Evolutionary conservation across 2,797 vertebrate species (phyloP).

Genomic region (Manis javanica): DNA sequence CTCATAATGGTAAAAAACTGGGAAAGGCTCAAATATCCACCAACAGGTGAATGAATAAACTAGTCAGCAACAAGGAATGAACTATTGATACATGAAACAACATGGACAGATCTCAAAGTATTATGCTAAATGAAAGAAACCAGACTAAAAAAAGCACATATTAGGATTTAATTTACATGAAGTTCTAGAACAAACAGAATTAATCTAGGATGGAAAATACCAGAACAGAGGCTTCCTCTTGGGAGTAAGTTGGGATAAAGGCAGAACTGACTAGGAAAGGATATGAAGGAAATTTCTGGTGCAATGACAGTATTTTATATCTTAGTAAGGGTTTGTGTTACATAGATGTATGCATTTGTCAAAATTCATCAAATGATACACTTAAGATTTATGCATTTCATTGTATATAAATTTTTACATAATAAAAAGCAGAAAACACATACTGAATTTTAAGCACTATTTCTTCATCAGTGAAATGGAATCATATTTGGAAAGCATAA

Average conservation of each 20-base stretch:
- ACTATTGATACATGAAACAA: not conserved
- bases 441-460: constrained; percentile 12
- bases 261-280: not conserved
- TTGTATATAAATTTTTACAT: constrained; percentile 1
- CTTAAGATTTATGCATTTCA: not conserved
- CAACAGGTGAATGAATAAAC: not conserved
- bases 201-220: not conserved
- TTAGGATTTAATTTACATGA: constrained; percentile 24
- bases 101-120: not conserved
- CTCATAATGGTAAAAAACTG: not conserved
- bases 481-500: not conserved
- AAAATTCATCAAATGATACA: not conserved
- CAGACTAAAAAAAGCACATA: not conserved
- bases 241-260: not conserved
- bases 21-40: not conserved
- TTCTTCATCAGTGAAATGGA: not conserved
- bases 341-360: not conserved
- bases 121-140: not conserved
- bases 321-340: constrained; percentile 4
- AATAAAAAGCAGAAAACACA: not conserved
- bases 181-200: not conserved
- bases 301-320: not conserved
- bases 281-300: not conserved
- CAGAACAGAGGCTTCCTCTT: not conserved
- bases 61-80: not conserved